Conservation (phyloP, 2,113 vertebrate genomes). For the Hyaena hyaena region DNA sequence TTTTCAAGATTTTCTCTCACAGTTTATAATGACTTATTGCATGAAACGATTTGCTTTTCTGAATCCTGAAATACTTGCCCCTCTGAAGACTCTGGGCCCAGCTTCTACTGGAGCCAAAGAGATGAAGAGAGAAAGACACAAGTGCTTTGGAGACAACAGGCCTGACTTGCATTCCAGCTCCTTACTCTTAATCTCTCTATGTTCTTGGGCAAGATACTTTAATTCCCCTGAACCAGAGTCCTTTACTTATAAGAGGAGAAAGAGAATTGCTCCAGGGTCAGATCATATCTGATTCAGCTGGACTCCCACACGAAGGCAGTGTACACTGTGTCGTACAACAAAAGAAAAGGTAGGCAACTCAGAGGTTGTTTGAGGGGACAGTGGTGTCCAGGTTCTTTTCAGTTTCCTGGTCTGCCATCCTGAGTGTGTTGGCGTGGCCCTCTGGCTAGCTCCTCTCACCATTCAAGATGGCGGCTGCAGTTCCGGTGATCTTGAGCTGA, state of each 20-base stretch:
- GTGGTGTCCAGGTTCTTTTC: background rate
- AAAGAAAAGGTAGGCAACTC: background rate
- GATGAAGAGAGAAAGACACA: background rate
- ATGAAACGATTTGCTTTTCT: background rate
- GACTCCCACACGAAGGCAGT: background rate
- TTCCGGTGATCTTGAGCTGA: background rate
- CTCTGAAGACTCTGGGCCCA: background rate
- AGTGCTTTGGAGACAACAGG: background rate
- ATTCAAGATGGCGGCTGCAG: background rate
- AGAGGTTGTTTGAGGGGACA: background rate
- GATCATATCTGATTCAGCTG: background rate
- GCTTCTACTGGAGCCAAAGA: background rate
- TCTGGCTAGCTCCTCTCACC: background rate
- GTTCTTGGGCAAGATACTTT: background rate
- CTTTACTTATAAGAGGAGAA: slow-evolving; percentile 8
- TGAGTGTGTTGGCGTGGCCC: background rate
- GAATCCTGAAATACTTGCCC: background rate
- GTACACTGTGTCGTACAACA: background rate
- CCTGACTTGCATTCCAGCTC: background rate
- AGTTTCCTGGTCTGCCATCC: background rate
- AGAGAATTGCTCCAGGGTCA: background rate
- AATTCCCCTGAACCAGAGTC: background rate
- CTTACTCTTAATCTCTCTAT: background rate
- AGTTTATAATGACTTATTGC: background rate
- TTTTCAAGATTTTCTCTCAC: background rate